Evolutionary conservation across 1,140 invertebrate genomes (phyloP).

Genomic region (Brachionus asplanchnoidis): DNA sequence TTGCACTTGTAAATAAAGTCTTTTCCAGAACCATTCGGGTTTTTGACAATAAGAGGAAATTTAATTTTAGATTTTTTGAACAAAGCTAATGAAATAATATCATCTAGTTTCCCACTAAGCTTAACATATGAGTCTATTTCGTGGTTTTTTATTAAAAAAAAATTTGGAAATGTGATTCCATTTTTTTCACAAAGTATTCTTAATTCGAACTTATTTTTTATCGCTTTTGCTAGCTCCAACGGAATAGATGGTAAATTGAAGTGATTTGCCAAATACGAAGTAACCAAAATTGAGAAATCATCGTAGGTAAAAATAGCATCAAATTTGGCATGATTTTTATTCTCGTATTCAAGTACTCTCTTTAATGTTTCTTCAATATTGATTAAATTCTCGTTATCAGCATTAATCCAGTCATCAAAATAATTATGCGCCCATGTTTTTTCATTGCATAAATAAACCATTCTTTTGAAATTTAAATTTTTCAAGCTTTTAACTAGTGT

Average conservation of each 20-base stretch:
- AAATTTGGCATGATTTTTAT: not conserved
- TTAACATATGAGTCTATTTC: not conserved
- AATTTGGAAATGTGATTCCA: not conserved
- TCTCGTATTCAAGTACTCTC: not conserved
- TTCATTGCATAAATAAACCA: not conserved
- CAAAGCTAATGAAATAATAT: not conserved
- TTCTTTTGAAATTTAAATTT: not conserved
- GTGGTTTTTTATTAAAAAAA: not conserved
- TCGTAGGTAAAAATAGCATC: slow-evolving; percentile 33
- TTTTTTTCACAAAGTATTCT: not conserved
- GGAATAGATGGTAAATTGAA: slow-evolving; percentile 8
- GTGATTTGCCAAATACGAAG: slow-evolving; percentile 12
- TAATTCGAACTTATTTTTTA: slow-evolving; percentile 31
- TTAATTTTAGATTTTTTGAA: not conserved
- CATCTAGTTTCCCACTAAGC: not conserved
- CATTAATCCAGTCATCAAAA: slow-evolving; percentile 31
- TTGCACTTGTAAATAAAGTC: slow-evolving; percentile 35
- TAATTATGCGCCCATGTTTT: not conserved
- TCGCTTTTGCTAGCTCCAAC: not conserved
- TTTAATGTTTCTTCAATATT: not conserved
- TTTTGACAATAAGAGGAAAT: slow-evolving; percentile 34
- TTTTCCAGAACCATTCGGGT: slow-evolving; percentile 1
- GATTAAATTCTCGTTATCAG: not conserved
- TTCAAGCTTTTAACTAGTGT: not conserved
- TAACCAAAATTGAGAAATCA: not conserved